Evolutionary conservation across 2,113 vertebrate species (phyloP).

Genomic region (Dipodomys stephensi): DNA sequence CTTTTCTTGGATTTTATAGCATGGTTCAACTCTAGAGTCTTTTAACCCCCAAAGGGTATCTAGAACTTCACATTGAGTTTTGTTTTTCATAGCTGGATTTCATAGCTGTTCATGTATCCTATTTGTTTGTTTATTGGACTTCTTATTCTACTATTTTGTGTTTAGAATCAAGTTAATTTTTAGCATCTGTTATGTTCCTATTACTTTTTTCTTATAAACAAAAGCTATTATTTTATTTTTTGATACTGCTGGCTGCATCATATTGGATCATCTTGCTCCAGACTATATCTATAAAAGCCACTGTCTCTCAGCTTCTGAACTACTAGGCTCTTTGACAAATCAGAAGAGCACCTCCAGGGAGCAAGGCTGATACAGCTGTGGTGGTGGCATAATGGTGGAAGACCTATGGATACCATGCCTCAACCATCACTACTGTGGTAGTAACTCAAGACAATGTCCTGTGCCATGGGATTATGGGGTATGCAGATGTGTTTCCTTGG

Average conservation of each 20-base stretch:
- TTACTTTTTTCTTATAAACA: conserved; percentile 52
- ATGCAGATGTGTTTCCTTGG: not conserved
- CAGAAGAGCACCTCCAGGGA: not conserved
- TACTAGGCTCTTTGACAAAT: not conserved
- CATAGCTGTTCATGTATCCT: not conserved
- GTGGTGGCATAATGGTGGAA: not conserved
- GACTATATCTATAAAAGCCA: not conserved
- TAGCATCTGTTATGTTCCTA: conserved; percentile 20
- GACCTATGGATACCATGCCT: too few relatives aligned
- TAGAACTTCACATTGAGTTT: not conserved
- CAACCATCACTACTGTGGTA: not conserved
- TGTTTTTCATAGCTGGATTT: conserved; percentile 51
- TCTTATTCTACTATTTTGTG: conserved; percentile 42
- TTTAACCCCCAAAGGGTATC: not conserved
- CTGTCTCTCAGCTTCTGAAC: not conserved
- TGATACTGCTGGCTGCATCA: not conserved
- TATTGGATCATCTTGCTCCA: not conserved
- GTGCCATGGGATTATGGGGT: not conserved
- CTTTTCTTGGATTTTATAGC: conserved; percentile 20
- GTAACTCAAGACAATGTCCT: too few relatives aligned
- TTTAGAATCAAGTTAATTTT: conserved; percentile 51
- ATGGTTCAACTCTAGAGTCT: not conserved
- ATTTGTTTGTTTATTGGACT: conserved; percentile 21
- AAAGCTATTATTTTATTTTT: not conserved
- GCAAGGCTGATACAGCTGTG: not conserved